Conservation (phyloP, 2,113 vertebrate genomes). For the Zosterops pallidus region DNA sequence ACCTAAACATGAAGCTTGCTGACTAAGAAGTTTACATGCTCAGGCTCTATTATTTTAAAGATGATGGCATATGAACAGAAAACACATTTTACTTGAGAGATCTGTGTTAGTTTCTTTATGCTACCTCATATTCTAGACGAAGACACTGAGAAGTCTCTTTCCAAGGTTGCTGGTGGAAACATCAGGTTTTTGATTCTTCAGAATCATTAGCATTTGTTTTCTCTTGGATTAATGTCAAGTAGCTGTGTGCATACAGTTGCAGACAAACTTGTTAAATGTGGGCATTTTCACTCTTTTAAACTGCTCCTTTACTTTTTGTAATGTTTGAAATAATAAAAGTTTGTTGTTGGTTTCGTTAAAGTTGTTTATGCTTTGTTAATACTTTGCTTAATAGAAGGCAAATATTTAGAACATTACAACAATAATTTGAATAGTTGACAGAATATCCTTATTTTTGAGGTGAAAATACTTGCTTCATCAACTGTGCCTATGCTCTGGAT, state of each 20-base stretch:
- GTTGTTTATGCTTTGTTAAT: neutral
- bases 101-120: neutral
- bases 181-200: neutral
- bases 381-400: neutral
- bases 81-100: neutral
- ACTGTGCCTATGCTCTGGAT: neutral
- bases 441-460: neutral
- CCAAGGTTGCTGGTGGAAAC: neutral
- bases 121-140: neutral
- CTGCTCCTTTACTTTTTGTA: neutral
- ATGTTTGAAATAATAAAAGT: conserved; percentile 46
- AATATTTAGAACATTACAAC: neutral
- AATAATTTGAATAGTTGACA: neutral
- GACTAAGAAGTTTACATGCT: neutral
- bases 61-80: neutral
- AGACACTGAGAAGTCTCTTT: neutral
- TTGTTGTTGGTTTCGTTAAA: neutral
- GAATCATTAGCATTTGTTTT: neutral
- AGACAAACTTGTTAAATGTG: neutral
- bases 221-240: neutral
- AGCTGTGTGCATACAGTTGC: neutral
- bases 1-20: neutral
- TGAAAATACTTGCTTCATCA: neutral
- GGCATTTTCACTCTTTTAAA: neutral
- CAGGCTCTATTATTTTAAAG: neutral